Percentiles rank a stretch among this genome's conserved stretches.
Conservation (phyloP, 1,140 invertebrate genomes). For the Procambarus virginalis region DNA sequence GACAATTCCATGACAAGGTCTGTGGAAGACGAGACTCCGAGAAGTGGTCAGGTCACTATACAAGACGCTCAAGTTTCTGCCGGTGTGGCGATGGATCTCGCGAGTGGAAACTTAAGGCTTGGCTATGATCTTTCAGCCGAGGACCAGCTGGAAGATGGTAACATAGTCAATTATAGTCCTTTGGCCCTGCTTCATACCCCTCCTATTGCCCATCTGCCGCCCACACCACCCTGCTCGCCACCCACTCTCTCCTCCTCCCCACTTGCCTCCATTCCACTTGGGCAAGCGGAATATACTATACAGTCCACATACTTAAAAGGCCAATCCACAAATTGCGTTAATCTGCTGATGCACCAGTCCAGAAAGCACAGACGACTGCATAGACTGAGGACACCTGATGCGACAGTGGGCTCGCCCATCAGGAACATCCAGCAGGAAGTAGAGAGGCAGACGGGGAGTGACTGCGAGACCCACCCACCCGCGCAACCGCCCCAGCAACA, state of each 20-base stretch:
- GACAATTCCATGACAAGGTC: not conserved
- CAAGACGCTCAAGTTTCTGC: not conserved
- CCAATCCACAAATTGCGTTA: conserved; percentile 3
- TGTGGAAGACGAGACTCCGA: not conserved
- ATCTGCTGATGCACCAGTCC: not conserved
- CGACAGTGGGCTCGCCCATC: not conserved
- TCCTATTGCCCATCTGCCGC: not conserved
- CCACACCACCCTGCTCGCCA: not conserved
- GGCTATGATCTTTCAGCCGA: not conserved
- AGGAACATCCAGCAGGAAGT: not conserved
- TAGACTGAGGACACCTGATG: not conserved
- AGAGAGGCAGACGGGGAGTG: not conserved
- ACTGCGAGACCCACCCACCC: not conserved
- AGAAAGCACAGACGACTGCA: conserved; percentile 25
- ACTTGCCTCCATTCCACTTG: not conserved
- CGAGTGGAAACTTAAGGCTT: not conserved
- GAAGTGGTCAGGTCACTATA: not conserved
- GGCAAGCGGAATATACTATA: not conserved
- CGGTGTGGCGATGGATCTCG: not conserved
- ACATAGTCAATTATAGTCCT: not conserved
- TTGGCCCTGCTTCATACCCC: not conserved
- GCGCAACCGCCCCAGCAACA: conserved; percentile 29
- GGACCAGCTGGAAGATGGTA: not conserved
- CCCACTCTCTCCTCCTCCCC: not conserved
- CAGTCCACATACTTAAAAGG: not conserved